These are phyloP conservation scores for Sibirionetta formosa DNA, from an alignment of 2,797 vertebrate species.

Conservation along the genomic window DNA sequence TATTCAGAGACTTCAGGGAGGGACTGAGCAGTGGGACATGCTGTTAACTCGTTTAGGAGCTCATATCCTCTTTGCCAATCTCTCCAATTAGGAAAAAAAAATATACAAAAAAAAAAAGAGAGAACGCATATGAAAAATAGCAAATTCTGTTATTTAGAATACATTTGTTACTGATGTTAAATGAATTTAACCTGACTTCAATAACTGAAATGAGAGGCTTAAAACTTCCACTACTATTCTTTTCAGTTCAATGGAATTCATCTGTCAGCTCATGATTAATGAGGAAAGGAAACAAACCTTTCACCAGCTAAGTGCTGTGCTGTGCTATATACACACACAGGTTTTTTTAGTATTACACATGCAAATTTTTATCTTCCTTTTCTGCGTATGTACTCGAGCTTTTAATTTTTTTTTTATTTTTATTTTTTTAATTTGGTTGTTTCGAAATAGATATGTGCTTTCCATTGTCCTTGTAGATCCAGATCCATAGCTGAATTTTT, in stretches of 20 bases:
- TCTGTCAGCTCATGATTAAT: background rate
- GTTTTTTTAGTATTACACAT: background rate
- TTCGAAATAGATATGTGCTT: background rate
- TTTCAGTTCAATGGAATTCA: conserved; percentile 17
- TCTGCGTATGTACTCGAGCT: background rate
- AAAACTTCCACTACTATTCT: background rate
- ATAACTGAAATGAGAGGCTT: background rate
- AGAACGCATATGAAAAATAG: background rate
- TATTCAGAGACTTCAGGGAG: background rate
- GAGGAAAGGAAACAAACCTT: background rate
- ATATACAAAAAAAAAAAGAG: background rate
- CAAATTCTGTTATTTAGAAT: background rate
- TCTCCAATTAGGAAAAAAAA: background rate
- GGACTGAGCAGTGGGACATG: background rate
- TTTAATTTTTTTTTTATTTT: background rate
- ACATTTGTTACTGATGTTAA: background rate
- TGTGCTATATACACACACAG: background rate
- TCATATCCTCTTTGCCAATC: background rate
- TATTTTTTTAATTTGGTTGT: background rate
- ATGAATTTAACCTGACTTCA: background rate
- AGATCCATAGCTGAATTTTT: background rate
- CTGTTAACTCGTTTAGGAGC: background rate
- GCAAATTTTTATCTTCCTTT: background rate
- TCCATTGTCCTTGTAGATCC: background rate
- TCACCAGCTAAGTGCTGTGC: background rate